A percentile compares a stretch with the other conserved stretches of the same genome.
Evolutionary conservation across 2,888 invertebrate species (phyloP).

Genomic region (Chloroclystis v-ata): DNA sequence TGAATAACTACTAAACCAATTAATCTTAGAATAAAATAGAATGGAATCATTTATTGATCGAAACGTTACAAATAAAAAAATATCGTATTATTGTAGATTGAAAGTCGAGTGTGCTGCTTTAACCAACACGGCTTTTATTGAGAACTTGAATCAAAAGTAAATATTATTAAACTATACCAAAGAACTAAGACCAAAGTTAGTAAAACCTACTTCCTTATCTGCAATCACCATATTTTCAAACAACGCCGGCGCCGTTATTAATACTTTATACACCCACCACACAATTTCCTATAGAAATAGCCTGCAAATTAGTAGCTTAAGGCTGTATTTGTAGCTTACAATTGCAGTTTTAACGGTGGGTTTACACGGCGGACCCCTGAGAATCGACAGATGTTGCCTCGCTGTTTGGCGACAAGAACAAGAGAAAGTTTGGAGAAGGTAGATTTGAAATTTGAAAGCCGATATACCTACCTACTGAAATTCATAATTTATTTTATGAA

Average conservation of each 20-base stretch:
- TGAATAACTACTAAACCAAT: too few relatives aligned
- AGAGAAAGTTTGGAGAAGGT: slow-evolving; percentile 35
- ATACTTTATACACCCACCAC: slow-evolving; percentile 14
- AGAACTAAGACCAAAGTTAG: neutral
- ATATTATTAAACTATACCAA: too few relatives aligned
- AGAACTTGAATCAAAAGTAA: too few relatives aligned
- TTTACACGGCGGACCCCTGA: slow-evolving; percentile 58
- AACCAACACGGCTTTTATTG: too few relatives aligned
- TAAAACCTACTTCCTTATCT: too few relatives aligned
- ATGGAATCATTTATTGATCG: too few relatives aligned
- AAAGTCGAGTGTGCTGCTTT: too few relatives aligned
- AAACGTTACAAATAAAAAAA: too few relatives aligned
- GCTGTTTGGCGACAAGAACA: slow-evolving; percentile 25
- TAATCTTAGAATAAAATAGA: too few relatives aligned
- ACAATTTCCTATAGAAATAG: slow-evolving; percentile 36
- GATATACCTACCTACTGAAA: too few relatives aligned
- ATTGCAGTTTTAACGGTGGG: slow-evolving; percentile 55
- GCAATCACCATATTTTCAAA: slow-evolving; percentile 12
- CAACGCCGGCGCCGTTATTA: slow-evolving; percentile 18
- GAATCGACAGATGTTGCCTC: slow-evolving; percentile 64
- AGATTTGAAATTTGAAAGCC: neutral
- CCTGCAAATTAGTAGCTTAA: slow-evolving; percentile 62
- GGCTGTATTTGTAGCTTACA: slow-evolving; percentile 50
- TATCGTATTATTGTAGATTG: too few relatives aligned
- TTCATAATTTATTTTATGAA: too few relatives aligned